These are phyloP conservation scores for Hypanus sabinus DNA, from an alignment of 2,113 vertebrate species.

Conservation along the genomic window DNA sequence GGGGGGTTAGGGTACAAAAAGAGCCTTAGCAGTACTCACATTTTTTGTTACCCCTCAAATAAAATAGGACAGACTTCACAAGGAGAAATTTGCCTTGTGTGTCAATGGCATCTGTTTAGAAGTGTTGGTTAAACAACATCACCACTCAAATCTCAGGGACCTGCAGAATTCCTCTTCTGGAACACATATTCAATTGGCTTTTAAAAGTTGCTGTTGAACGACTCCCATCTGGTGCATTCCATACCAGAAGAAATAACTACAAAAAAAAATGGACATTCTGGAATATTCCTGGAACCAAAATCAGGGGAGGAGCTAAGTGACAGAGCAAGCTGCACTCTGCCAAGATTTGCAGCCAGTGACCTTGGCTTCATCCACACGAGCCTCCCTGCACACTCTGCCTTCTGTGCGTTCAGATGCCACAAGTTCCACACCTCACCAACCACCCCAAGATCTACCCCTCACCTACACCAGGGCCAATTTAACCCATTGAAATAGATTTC, in stretches of 20 bases:
- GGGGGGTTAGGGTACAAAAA: too few relatives aligned
- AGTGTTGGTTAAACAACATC: neutral
- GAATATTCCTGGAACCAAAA: neutral
- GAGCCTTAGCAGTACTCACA: too few relatives aligned
- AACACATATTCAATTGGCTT: neutral
- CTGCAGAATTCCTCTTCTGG: neutral
- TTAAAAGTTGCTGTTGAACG: neutral
- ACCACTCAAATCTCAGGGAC: neutral
- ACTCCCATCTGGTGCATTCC: neutral
- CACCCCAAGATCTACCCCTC: too few relatives aligned
- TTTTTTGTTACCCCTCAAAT: too few relatives aligned
- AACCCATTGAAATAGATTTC: too few relatives aligned
- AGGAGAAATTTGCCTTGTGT: too few relatives aligned
- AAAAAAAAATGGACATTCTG: too few relatives aligned
- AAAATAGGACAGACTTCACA: too few relatives aligned
- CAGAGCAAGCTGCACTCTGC: neutral
- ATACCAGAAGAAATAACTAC: neutral
- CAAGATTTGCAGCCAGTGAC: neutral
- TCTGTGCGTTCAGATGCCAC: neutral
- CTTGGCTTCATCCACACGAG: neutral
- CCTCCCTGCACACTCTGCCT: neutral
- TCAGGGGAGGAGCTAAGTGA: neutral
- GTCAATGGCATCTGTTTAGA: neutral
- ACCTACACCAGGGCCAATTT: too few relatives aligned
- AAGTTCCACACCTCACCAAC: neutral